These are phyloP conservation scores for Pristionchus arcanus DNA, from an alignment of 2,888 invertebrate genomes.

Conservation along the genomic window DNA sequence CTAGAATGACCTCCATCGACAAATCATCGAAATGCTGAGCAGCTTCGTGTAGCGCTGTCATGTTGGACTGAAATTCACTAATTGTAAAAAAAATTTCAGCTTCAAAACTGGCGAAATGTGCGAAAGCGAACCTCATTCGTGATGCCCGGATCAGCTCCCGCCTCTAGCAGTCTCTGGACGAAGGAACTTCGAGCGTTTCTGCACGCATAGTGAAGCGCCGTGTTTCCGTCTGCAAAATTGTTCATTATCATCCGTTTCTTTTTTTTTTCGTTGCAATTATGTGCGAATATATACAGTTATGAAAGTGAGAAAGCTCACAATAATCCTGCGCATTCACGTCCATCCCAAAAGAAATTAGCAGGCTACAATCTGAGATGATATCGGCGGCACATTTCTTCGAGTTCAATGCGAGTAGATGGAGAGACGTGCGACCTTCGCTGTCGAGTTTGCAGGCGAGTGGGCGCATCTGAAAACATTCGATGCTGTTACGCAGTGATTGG, in stretches of 20 bases:
- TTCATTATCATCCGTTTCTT: neutral
- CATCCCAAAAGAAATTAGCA: neutral
- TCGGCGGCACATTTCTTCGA: neutral
- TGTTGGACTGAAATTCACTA: constrained; percentile 80
- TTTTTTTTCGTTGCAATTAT: too few relatives aligned
- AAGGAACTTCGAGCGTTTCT: neutral
- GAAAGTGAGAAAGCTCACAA: neutral
- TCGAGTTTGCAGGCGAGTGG: neutral
- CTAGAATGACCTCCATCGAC: constrained; percentile 89
- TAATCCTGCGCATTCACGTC: neutral
- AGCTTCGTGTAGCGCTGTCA: constrained; percentile 98
- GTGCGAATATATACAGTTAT: too few relatives aligned
- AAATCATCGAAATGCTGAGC: constrained; percentile 96
- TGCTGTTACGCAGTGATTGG: neutral
- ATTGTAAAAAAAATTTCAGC: neutral
- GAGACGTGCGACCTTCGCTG: neutral
- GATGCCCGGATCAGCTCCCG: constrained; percentile 15
- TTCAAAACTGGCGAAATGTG: neutral
- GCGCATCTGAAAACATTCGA: neutral
- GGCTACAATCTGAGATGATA: neutral
- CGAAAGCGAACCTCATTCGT: constrained; percentile 40
- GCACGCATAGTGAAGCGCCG: constrained; percentile 43
- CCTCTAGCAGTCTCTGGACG: neutral
- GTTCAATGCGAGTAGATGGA: neutral
- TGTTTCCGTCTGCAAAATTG: constrained; percentile 25